These are phyloP conservation scores for Melinopterus prodromus DNA, from an alignment of 2,888 invertebrate species.

Conservation along the genomic window DNA sequence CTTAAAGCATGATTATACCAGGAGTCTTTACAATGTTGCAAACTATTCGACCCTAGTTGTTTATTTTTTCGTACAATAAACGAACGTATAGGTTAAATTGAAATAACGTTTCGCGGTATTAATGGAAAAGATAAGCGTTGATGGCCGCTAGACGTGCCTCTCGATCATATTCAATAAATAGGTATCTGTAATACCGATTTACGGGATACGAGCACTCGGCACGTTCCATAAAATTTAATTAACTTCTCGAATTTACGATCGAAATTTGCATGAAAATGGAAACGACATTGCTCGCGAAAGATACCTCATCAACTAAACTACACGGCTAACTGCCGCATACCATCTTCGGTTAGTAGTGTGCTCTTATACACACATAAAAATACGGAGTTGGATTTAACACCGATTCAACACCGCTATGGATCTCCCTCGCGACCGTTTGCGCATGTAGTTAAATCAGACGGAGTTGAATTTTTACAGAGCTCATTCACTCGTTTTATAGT, in stretches of 20 bases:
- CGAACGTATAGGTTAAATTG: background rate
- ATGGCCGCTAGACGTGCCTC: background rate
- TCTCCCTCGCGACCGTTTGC: too few relatives aligned
- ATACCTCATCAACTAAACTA: background rate
- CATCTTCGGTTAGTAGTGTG: background rate
- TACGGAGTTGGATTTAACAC: too few relatives aligned
- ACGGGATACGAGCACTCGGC: background rate
- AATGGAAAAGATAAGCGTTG: background rate
- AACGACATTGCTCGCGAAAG: background rate
- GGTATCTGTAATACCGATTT: background rate
- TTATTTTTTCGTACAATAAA: background rate
- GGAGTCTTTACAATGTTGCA: too few relatives aligned
- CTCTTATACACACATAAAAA: too few relatives aligned
- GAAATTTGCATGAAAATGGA: background rate
- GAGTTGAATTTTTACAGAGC: too few relatives aligned
- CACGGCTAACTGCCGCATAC: background rate
- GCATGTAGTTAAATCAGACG: too few relatives aligned
- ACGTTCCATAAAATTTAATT: constrained; percentile 4
- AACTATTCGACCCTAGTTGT: too few relatives aligned
- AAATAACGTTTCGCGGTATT: background rate
- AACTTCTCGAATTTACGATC: background rate
- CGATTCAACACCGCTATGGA: too few relatives aligned
- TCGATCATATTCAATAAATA: background rate
- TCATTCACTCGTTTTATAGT: too few relatives aligned
- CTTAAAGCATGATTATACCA: too few relatives aligned